Evolutionary conservation across 2,113 vertebrate species (phyloP), one percentile per base, ranked within the genome.

Genomic region (Megaleporinus macrocephalus): DNA sequence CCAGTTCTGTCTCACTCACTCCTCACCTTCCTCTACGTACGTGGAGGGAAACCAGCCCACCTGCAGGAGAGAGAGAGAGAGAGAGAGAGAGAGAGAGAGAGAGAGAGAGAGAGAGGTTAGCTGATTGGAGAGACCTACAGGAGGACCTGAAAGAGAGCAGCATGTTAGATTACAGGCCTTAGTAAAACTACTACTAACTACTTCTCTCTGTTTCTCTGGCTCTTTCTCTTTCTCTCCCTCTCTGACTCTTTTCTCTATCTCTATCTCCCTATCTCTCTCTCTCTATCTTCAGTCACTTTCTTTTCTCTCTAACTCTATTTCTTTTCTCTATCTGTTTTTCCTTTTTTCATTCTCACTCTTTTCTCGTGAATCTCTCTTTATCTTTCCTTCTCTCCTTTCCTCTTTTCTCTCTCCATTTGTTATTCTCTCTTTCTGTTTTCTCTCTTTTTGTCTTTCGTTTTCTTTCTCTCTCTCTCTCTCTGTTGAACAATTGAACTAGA

Each of bases 1-100:
- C 53, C 53, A 55, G 53, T 0, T 4, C 3, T 29, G 41, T 74
- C 65, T 83, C 18, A 13, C 73, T 97, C 94, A 98, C 87, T 99
- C 97, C 27, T 99, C 94, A 63, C 88, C 96, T 86, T 98, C 97
- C 91, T 99, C 98, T 83, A 99, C 98, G 0, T 99, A 99, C 0
- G 98, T 99, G 84, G 98, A 99, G 72, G 98, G 98, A 94, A 99
- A 99, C 98, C 97, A 99, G 89, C 98, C 98, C 87, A 98, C 95
- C 98, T 99, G 81, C 29, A 84, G 86, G 66, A 47, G 66, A 83
- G 66, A 84, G 22, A 70, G n/a, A 55, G 53, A 55, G n/a, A 6
- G 9, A 72, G 24, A 47, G 22, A 68, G 66, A 44, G 68, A 83
- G 69, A 66, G 49, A 68, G 12, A 73, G 14, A 24, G 30, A 47